Conservation (phyloP, 2,113 vertebrate genomes). For the Orthonyx spaldingii region DNA sequence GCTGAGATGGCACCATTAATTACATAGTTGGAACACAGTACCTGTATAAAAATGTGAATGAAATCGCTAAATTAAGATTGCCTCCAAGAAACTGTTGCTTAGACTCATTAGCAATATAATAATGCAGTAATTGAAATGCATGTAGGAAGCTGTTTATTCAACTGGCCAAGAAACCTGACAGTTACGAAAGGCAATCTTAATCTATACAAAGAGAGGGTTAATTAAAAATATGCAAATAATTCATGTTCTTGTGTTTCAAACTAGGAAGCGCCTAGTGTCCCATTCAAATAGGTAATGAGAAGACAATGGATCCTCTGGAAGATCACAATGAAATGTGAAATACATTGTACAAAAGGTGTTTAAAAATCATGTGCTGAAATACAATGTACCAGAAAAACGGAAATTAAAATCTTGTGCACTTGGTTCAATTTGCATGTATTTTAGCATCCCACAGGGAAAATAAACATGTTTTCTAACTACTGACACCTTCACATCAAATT, state of each 20-base stretch:
- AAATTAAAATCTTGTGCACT: background rate
- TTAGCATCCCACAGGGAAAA: background rate
- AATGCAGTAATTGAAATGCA: slow-evolving; percentile 38
- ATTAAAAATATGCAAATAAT: slow-evolving; percentile 39
- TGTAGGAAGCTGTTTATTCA: slow-evolving; percentile 14
- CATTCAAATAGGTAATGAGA: background rate
- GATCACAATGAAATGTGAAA: background rate
- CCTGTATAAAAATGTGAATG: slow-evolving; percentile 39
- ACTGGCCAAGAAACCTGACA: slow-evolving; percentile 29
- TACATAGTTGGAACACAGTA: background rate
- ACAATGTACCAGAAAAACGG: background rate
- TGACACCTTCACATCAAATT: slow-evolving; percentile 7
- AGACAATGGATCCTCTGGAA: background rate
- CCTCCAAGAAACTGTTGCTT: slow-evolving; percentile 33
- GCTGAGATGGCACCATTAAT: slow-evolving; percentile 2
- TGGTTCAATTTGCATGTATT: background rate
- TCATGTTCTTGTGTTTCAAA: background rate
- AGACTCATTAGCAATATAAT: slow-evolving; percentile 36
- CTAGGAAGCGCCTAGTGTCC: background rate
- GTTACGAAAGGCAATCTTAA: slow-evolving; percentile 23
- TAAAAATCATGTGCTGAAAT: background rate
- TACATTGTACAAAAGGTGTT: background rate
- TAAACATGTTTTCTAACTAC: background rate
- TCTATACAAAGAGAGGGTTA: slow-evolving; percentile 28
- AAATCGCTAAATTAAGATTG: background rate